Percentiles rank a stretch among this genome's conserved stretches.
Evolutionary conservation across 2,113 vertebrate species (phyloP).

Genomic region (Coreoperca whiteheadi): DNA sequence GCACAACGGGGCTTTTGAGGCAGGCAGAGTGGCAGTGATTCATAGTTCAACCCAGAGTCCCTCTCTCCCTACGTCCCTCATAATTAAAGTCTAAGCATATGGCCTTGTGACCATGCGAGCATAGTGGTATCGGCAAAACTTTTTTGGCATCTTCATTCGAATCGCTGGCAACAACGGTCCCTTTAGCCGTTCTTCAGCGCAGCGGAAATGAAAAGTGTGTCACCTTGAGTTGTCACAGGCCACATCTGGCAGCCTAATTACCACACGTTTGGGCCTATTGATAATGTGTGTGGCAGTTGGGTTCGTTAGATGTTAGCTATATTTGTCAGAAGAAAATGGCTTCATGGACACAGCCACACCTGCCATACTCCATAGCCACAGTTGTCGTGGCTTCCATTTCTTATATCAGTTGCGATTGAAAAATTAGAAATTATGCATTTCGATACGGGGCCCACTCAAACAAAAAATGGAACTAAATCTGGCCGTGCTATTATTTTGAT

Average conservation of each 20-base stretch:
- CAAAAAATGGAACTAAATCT: too few relatives aligned
- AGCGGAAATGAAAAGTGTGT: constrained; percentile 72
- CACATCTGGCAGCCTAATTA: constrained; percentile 72
- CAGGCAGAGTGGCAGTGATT: constrained; percentile 80
- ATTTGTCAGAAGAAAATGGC: neutral
- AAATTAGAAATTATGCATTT: neutral
- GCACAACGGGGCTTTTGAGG: constrained; percentile 61
- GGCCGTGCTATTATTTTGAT: too few relatives aligned
- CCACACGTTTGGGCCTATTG: constrained; percentile 43
- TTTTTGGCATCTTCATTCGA: constrained; percentile 65
- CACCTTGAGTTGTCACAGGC: constrained; percentile 78
- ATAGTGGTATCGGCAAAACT: constrained; percentile 73
- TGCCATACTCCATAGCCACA: neutral
- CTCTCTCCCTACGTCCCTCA: constrained; percentile 84
- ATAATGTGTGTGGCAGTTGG: constrained; percentile 35
- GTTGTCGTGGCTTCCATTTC: neutral
- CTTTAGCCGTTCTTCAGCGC: constrained; percentile 52
- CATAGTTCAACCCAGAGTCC: constrained; percentile 78
- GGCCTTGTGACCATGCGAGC: constrained; percentile 78
- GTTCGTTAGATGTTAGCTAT: constrained; percentile 18
- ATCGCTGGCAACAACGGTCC: constrained; percentile 47
- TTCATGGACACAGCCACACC: neutral
- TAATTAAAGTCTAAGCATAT: constrained; percentile 87
- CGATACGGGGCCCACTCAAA: neutral
- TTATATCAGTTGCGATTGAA: neutral